Evolutionary conservation across 2,113 vertebrate species (phyloP), one percentile per base, ranked within the genome.

Genomic region (Sinocyclocheilus grahami): DNA sequence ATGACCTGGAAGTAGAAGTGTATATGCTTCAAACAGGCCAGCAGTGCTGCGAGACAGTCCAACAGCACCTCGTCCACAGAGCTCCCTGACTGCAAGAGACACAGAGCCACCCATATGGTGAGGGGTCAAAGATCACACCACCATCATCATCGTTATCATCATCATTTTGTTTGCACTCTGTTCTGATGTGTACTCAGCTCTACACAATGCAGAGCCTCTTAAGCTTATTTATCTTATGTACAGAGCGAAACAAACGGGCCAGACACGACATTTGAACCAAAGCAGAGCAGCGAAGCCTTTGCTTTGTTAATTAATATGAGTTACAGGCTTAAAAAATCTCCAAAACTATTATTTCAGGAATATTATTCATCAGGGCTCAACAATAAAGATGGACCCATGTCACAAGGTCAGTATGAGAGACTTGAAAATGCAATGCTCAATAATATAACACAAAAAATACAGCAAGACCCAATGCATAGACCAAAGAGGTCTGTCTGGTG

Each of bases 1-100:
- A 82, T 81, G 79, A 92, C 92, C 92, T 94, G 92, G 79, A 94
- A 91, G 90, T 93, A 94, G 91, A 88, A 92, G 88, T 92, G 90
- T 88, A 93, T 92, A 91, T 88, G 89, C 89, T 91, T 90, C 90
- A 90, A 84, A 22, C 92, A 93, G 92, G 90, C 89, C 91, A 93
- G 92, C 89, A 93, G 89, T 92, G 92, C 87, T 33, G 87, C 89
- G 90, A 94, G 92, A 91, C 92, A 91, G 89, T 91, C 89, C 90
- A 90, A 86, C 90, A 93, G 83, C 86, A 90, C 91, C 89, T 91
- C 91, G 87, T 92, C 92, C 92, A 93, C 48, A 89, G 90, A 88
- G 92, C 93, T 89, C 85, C 55, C 65, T 83, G 91, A 90, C 88
- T 90, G 91, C 87, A 93, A 94, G 91, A 93, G 88, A 90, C 39